Evolutionary conservation across 1,140 invertebrate species (phyloP).

Genomic region (Sesamia nonagrioides): DNA sequence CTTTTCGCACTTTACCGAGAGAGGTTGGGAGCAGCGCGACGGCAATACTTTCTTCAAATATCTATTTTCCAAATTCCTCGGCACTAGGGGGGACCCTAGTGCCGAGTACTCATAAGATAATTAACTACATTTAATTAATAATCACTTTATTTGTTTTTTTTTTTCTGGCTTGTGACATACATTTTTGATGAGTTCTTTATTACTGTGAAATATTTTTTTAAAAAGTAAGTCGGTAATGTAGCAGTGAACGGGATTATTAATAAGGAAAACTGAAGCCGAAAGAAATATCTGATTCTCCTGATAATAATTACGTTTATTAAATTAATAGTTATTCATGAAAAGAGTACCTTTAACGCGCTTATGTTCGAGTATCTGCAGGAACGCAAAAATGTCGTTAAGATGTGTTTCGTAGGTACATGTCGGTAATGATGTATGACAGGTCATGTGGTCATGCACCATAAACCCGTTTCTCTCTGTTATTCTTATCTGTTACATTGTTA

Average conservation of each 20-base stretch:
- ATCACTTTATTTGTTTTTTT: not conserved
- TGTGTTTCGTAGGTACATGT: not conserved
- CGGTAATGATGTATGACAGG: conserved; percentile 14
- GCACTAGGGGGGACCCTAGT: too few species aligned
- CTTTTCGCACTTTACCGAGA: too few species aligned
- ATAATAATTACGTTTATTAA: too few species aligned
- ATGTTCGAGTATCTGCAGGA: not conserved
- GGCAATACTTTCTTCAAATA: too few species aligned
- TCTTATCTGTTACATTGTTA: not conserved
- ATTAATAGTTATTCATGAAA: too few species aligned
- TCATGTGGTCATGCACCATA: conserved; percentile 28
- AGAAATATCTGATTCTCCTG: not conserved
- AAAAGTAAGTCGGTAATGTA: not conserved
- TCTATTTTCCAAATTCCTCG: too few species aligned
- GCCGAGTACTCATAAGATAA: too few species aligned
- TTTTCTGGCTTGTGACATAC: not conserved
- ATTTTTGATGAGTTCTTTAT: not conserved
- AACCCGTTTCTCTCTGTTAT: conserved; percentile 17
- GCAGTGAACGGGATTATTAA: not conserved
- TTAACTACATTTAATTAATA: not conserved
- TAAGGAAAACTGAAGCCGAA: not conserved
- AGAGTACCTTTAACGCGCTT: not conserved
- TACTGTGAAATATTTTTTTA: not conserved
- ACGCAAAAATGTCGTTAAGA: conserved; percentile 20
- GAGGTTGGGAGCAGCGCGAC: too few species aligned